Evolutionary conservation across 2,797 vertebrate genomes (phyloP).

Genomic region (Pipistrellus nathusii): DNA sequence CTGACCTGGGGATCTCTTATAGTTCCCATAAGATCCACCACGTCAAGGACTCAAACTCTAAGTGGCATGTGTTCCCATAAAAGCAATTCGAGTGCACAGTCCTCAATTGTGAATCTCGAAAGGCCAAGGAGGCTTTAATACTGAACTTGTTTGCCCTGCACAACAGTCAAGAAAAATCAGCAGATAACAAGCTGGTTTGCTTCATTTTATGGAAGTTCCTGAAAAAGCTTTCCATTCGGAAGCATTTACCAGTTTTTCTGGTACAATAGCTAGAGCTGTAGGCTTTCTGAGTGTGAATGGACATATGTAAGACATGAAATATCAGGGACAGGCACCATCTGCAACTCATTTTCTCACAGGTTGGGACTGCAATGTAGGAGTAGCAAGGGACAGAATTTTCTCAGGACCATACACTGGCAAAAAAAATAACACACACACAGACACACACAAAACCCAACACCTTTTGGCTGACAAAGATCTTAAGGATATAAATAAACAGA

Average conservation of each 20-base stretch:
- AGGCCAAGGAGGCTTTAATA: slow-evolving; percentile 43
- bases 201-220: slow-evolving; percentile 65
- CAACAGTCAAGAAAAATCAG: slow-evolving; percentile 50
- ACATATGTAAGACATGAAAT: slow-evolving; percentile 70
- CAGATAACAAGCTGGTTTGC: slow-evolving; percentile 57
- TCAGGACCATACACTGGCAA: not conserved
- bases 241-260: slow-evolving; percentile 66
- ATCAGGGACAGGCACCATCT: slow-evolving; percentile 74
- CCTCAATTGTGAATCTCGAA: not conserved
- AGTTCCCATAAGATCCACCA: not conserved
- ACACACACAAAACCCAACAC: not conserved
- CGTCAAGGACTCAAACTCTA: not conserved
- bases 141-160: slow-evolving; percentile 41
- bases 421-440: not conserved
- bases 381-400: slow-evolving; percentile 66
- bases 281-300: slow-evolving; percentile 63
- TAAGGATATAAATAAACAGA: slow-evolving; percentile 18
- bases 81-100: not conserved
- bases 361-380: slow-evolving; percentile 57
- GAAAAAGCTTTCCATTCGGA: slow-evolving; percentile 70
- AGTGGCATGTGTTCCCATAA: not conserved
- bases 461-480: slow-evolving; percentile 39
- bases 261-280: slow-evolving; percentile 72
- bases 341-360: slow-evolving; percentile 48
- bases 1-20: not conserved